These are phyloP conservation scores for Paguma larvata DNA, from an alignment of 2,797 vertebrate genomes.

Conservation along the genomic window DNA sequence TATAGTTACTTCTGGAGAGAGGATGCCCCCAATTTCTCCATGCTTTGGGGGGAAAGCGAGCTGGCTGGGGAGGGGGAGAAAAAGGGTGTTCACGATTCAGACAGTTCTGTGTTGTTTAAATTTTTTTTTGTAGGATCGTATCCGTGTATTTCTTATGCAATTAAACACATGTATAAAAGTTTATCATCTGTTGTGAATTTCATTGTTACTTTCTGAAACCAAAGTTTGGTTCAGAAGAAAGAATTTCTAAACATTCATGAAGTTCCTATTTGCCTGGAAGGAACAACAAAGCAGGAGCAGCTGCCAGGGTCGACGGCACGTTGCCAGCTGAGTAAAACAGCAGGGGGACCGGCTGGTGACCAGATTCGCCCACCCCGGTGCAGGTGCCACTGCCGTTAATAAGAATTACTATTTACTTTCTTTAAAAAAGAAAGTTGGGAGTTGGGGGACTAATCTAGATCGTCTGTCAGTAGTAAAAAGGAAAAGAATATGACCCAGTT, in stretches of 20 bases:
- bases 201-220: conserved; percentile 69
- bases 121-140: background rate
- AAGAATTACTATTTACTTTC: conserved; percentile 88
- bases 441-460: conserved; percentile 81
- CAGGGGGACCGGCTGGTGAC: conserved; percentile 89
- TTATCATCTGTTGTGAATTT: conserved; percentile 46
- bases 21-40: background rate
- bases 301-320: conserved; percentile 86
- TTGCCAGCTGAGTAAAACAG: conserved; percentile 88
- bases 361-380: conserved; percentile 87
- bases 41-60: background rate
- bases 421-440: conserved; percentile 83
- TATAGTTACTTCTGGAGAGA: background rate
- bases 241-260: conserved; percentile 85
- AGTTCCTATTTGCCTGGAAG: conserved; percentile 86
- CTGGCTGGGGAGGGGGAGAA: background rate
- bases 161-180: conserved; percentile 18
- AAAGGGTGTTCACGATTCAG: background rate
- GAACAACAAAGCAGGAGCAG: conserved; percentile 84
- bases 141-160: background rate
- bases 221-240: conserved; percentile 85
- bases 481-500: conserved; percentile 80
- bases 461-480: conserved; percentile 83
- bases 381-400: conserved; percentile 87
- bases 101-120: background rate